phyloP scores from a whole-genome alignment of 2,888 invertebrate genomes.

The Drosophila testacea region DNA sequence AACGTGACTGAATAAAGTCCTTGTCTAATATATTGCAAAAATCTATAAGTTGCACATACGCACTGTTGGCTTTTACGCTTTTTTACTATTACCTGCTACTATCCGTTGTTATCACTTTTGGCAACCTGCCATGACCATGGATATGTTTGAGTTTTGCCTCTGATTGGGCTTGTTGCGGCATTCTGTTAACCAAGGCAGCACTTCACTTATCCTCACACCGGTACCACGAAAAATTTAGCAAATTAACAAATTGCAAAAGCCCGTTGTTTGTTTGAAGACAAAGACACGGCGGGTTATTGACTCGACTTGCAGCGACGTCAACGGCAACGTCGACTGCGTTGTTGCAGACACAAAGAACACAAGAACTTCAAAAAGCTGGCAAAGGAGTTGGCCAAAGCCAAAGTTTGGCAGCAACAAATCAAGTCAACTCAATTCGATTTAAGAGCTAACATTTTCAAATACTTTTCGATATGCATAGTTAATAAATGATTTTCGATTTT shows the following conservation, averaged over 20 bases:
- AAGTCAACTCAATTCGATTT: not conserved
- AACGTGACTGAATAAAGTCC: no score
- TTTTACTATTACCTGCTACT: conserved; percentile 61
- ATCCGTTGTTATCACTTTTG: conserved; percentile 61
- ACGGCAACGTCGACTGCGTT: conserved; percentile 13
- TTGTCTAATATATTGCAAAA: no score
- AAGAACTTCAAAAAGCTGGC: not conserved
- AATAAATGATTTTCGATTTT: not conserved
- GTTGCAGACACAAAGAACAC: conserved; percentile 57
- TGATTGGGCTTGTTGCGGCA: conserved; percentile 59
- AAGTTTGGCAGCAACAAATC: not conserved
- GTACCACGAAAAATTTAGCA: not conserved
- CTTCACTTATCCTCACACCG: not conserved
- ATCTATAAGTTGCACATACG: conserved; percentile 6
- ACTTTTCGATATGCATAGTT: conserved; percentile 7
- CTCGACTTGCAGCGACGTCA: conserved; percentile 25
- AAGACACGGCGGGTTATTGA: conserved; percentile 54
- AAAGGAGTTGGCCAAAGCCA: conserved; percentile 17
- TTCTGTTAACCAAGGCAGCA: conserved; percentile 33
- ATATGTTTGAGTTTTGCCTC: conserved; percentile 63
- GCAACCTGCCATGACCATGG: conserved; percentile 58
- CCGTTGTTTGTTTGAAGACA: conserved; percentile 32
- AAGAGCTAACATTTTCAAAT: not conserved
- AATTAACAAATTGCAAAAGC: conserved; percentile 25
- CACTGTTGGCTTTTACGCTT: not conserved